Conservation (phyloP, 1,140 invertebrate species). For the Gryon sp. region DNA sequence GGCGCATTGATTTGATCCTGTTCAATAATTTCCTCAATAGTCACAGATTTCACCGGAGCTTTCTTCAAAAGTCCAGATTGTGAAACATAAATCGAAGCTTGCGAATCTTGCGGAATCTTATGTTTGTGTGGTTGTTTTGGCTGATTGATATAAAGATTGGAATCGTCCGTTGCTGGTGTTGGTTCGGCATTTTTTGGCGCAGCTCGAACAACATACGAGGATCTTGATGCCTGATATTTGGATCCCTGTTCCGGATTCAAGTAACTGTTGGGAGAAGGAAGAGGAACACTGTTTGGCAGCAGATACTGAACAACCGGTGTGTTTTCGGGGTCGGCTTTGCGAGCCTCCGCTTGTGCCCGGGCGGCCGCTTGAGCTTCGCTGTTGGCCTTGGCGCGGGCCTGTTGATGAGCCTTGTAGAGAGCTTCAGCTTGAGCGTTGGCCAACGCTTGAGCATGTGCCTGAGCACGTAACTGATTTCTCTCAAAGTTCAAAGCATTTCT, state of each 20-base stretch:
- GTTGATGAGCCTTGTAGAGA: constrained; percentile 72
- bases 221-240: constrained; percentile 73
- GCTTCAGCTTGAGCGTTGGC: constrained; percentile 76
- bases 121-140: constrained; percentile 73
- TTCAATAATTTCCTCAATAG: constrained; percentile 73
- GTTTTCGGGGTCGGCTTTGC: constrained; percentile 69
- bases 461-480: constrained; percentile 73
- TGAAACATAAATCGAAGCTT: constrained; percentile 72
- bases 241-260: constrained; percentile 68
- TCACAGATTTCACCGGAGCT: constrained; percentile 72
- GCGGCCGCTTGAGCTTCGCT: constrained; percentile 71
- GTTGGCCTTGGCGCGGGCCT: constrained; percentile 72
- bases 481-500: constrained; percentile 74
- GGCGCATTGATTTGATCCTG: constrained; percentile 65
- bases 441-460: constrained; percentile 74
- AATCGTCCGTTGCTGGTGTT: constrained; percentile 38
- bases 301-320: constrained; percentile 75
- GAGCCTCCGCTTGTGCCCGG: constrained; percentile 69
- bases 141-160: constrained; percentile 67
- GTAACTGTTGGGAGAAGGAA: constrained; percentile 72
- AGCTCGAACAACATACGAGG: constrained; percentile 70
- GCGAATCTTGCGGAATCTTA: constrained; percentile 66
- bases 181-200: constrained; percentile 64
- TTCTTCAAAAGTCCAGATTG: constrained; percentile 74
- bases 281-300: constrained; percentile 67